A percentile compares a stretch with the other conserved stretches of the same genome.
These are phyloP conservation scores for Petroica traversi DNA, from an alignment of 2,113 vertebrate species.

Conservation along the genomic window DNA sequence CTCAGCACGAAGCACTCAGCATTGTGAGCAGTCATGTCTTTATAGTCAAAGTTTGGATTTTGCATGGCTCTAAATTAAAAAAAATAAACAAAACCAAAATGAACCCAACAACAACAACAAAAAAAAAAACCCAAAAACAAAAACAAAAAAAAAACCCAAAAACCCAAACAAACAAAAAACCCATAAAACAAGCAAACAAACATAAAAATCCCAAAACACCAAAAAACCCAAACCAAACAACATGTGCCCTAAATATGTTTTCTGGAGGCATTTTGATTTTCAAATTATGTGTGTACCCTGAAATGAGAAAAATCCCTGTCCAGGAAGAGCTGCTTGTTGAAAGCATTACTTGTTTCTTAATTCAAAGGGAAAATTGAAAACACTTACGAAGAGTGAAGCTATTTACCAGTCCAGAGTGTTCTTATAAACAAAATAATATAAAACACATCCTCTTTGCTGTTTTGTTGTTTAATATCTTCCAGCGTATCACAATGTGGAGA, in stretches of 20 bases:
- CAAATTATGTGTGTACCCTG: neutral
- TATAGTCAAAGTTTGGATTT: neutral
- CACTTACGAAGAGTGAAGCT: conserved; percentile 27
- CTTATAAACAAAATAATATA: conserved; percentile 64
- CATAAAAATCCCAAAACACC: no score
- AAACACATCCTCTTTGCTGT: conserved; percentile 32
- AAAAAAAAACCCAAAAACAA: neutral
- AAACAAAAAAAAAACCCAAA: no score
- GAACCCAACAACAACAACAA: neutral
- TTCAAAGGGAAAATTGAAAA: conserved; percentile 58
- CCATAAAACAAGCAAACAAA: no score
- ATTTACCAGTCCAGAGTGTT: conserved; percentile 20
- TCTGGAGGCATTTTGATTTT: neutral
- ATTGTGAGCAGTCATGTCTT: neutral
- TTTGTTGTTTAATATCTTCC: neutral
- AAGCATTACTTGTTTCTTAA: neutral
- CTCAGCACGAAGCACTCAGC: neutral
- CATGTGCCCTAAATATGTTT: neutral
- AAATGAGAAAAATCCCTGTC: neutral
- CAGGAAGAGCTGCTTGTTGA: neutral
- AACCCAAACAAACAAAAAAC: neutral
- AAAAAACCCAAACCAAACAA: neutral
- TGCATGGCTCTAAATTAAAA: neutral
- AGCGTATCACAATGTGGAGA: neutral
- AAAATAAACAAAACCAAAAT: neutral